Evolutionary conservation across 2,113 vertebrate species (phyloP).

Genomic region (Mastomys coucha): DNA sequence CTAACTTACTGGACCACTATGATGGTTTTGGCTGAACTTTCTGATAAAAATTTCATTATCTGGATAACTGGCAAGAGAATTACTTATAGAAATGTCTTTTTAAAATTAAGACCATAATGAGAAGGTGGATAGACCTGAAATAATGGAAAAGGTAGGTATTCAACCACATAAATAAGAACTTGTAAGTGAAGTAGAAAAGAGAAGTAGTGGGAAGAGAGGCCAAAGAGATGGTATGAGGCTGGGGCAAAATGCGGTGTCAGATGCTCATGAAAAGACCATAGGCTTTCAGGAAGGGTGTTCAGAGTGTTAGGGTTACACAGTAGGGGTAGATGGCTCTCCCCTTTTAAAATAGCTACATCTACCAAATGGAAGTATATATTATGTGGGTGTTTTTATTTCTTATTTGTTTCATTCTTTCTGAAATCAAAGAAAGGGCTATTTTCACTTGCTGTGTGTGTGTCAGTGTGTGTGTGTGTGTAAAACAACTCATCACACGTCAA

Average conservation of each 20-base stretch:
- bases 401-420: conserved; percentile 31
- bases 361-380: not conserved
- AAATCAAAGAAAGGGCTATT: not conserved
- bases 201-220: not conserved
- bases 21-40: not conserved
- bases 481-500: not conserved
- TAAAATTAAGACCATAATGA: not conserved
- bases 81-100: not conserved
- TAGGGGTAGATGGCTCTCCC: not conserved
- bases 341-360: not conserved
- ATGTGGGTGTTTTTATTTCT: not conserved
- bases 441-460: not conserved
- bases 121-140: not conserved
- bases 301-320: not conserved
- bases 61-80: not conserved
- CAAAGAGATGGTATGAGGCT: not conserved
- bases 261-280: not conserved
- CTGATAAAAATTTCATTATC: not conserved
- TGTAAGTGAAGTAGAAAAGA: not conserved
- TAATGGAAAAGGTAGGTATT: not conserved
- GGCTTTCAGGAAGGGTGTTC: not conserved
- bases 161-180: not conserved
- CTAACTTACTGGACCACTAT: not conserved
- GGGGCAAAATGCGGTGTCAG: not conserved
- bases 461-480: not conserved